Evolutionary conservation across 2,888 invertebrate species (phyloP).

Genomic region (Eulithis testata): DNA sequence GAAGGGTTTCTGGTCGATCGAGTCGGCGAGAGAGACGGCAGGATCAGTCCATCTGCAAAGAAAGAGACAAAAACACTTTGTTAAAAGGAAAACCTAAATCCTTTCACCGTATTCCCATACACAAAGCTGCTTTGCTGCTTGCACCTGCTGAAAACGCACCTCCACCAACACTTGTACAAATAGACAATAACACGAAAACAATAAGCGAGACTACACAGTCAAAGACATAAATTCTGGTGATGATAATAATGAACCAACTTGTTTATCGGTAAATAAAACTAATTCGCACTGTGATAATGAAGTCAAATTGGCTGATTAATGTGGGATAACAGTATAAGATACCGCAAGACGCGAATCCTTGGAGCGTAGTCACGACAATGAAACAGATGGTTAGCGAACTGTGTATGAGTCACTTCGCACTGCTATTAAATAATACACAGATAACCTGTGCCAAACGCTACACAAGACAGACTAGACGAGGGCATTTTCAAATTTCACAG

Average conservation of each 20-base stretch:
- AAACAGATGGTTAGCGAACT: conserved; percentile 67
- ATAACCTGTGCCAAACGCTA: conserved; percentile 43
- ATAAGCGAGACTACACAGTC: conserved; percentile 46
- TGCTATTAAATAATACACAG: conserved; percentile 43
- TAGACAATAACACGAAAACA: conserved; percentile 47
- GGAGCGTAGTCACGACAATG: conserved; percentile 53
- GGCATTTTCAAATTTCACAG: conserved; percentile 23
- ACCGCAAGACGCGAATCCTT: conserved; percentile 44
- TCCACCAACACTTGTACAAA: conserved; percentile 65
- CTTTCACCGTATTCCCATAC: conserved; percentile 62
- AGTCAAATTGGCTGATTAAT: conserved; percentile 24
- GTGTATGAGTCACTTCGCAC: conserved; percentile 59
- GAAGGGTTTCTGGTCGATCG: conserved; percentile 45
- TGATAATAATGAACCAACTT: conserved; percentile 9
- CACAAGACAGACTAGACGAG: conserved; percentile 21
- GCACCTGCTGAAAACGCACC: conserved; percentile 63
- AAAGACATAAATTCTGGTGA: conserved; percentile 27
- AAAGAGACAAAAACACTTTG: conserved; percentile 74
- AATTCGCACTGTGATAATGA: conserved; percentile 26
- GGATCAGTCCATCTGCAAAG: conserved; percentile 73
- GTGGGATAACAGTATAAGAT: conserved; percentile 32
- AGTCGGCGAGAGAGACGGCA: conserved; percentile 56
- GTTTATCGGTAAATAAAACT: conserved; percentile 8
- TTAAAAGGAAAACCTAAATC: conserved; percentile 63
- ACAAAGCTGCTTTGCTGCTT: conserved; percentile 45